Base-by-base conservation (phyloP, 1,140 invertebrate species). In the Polypedilum vanderplanki region DNA sequence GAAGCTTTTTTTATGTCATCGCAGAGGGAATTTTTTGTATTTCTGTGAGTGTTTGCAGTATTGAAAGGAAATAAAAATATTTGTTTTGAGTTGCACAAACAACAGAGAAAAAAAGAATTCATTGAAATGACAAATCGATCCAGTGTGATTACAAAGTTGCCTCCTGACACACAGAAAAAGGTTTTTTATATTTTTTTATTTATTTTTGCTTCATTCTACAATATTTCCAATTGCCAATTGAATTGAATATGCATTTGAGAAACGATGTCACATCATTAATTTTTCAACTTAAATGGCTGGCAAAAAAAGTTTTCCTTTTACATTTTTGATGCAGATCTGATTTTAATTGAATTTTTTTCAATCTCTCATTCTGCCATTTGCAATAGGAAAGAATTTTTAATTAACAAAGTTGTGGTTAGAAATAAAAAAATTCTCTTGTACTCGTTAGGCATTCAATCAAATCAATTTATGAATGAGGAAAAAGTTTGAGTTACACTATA, bases 51-150 rank as follows among this genome's bases (percentile, higher is more conserved):
- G 1, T 5, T 33, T 33, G 24, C 24, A 33, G 24, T 5, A 33
- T 33, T 1, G 5, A 33, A 33, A 5, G 24, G 5, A 33, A 33
- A 33, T 33, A 33, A 33, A 33, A 33, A 33, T 33, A 33, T 46
- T 46, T 12, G 8, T 46, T 46, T 46, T 46, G 15, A 4, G 15
- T 12, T 57, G 46, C 12, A 33, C 5, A 57, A 57, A 57, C 46
- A 57, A 15, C 46, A 33, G 24, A 33, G 24, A 33, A 5, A 33
- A 12, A 57, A 57, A 46, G 15, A 57, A 12, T 57, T 57, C 46
- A 57, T 57, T 57, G n/a, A n/a, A 57, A 57, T 57, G 46, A 57
- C 46, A 57, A 57, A 57, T 57, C 46, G 46, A 57, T 57, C 9
- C 46, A 57, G 7, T 57, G 46, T n/a, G 46, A 57, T 57, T 57